These are phyloP conservation scores for Stenolophus ochropezus DNA, from an alignment of 2,888 invertebrate genomes.

Conservation along the genomic window DNA sequence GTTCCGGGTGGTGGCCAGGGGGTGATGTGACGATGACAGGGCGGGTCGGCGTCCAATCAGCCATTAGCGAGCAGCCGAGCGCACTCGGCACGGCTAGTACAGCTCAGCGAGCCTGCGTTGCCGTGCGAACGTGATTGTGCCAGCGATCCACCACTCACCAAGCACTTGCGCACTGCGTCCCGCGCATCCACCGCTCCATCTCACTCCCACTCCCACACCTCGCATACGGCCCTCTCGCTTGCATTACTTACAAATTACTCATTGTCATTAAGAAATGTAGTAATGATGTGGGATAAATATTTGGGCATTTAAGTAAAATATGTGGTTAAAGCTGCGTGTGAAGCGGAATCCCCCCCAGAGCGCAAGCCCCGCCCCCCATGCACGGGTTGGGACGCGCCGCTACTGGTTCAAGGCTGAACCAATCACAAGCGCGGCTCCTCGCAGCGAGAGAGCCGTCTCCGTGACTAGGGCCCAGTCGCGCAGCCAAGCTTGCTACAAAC, in stretches of 20 bases:
- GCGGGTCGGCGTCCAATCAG: conserved; percentile 55
- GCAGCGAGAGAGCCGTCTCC: conserved; percentile 52
- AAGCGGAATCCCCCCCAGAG: background rate
- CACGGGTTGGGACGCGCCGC: background rate
- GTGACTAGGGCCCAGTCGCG: conserved; percentile 56
- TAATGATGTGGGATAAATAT: background rate
- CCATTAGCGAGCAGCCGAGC: conserved; percentile 43
- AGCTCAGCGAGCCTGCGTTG: conserved; percentile 28
- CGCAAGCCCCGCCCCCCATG: conserved; percentile 33
- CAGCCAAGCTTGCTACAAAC: conserved; percentile 51
- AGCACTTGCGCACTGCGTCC: conserved; percentile 25
- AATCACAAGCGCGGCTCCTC: conserved; percentile 33
- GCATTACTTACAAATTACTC: background rate
- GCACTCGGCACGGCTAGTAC: conserved; percentile 46
- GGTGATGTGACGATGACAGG: conserved; percentile 54
- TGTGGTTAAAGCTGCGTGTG: background rate
- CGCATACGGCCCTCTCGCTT: background rate
- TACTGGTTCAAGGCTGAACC: conserved; percentile 51
- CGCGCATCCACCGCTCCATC: conserved; percentile 43
- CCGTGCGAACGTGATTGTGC: conserved; percentile 42
- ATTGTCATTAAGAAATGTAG: background rate
- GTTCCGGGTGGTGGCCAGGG: too few species aligned
- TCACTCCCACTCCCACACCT: background rate
- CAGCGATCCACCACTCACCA: conserved; percentile 50
- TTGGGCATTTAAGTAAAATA: background rate